A percentile compares a stretch with the other conserved stretches of the same genome.
These are phyloP conservation scores for Daboia siamensis DNA, from an alignment of 2,113 vertebrate genomes.

Conservation along the genomic window DNA sequence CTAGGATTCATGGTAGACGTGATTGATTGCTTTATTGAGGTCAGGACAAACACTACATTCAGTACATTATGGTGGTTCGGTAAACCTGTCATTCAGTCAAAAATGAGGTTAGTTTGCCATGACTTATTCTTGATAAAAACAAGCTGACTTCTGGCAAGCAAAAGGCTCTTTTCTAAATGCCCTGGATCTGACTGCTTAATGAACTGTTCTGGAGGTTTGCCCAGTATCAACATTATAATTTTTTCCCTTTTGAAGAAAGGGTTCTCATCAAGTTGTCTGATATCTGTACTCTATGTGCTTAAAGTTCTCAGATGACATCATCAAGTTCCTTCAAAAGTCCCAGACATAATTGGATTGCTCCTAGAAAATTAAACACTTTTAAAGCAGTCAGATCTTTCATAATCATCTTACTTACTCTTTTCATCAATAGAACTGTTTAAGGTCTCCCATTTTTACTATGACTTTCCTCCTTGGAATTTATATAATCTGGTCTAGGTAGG, in stretches of 20 bases:
- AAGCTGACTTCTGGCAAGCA: not conserved
- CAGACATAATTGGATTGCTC: not conserved
- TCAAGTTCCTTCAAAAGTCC: not conserved
- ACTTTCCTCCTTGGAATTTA: not conserved
- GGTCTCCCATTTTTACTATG: not conserved
- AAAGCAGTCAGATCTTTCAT: not conserved
- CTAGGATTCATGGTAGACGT: not conserved
- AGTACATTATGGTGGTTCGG: not conserved
- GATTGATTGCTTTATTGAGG: not conserved
- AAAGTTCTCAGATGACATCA: not conserved
- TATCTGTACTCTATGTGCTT: not conserved
- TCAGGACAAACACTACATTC: not conserved
- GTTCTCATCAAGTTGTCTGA: not conserved
- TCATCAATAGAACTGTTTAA: not conserved
- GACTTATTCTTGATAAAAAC: not conserved
- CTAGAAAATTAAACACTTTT: not conserved
- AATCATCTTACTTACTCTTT: not conserved
- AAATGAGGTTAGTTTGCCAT: not conserved
- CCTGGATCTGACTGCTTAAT: not conserved
- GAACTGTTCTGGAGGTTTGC: not conserved
- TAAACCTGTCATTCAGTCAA: not conserved
- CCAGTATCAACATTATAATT: not conserved
- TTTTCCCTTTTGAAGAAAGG: not conserved
- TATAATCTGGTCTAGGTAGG: not conserved
- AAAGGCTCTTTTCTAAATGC: not conserved